These are phyloP conservation scores for Bovichtus diacanthus DNA, from an alignment of 2,797 vertebrate species.

Conservation along the genomic window DNA sequence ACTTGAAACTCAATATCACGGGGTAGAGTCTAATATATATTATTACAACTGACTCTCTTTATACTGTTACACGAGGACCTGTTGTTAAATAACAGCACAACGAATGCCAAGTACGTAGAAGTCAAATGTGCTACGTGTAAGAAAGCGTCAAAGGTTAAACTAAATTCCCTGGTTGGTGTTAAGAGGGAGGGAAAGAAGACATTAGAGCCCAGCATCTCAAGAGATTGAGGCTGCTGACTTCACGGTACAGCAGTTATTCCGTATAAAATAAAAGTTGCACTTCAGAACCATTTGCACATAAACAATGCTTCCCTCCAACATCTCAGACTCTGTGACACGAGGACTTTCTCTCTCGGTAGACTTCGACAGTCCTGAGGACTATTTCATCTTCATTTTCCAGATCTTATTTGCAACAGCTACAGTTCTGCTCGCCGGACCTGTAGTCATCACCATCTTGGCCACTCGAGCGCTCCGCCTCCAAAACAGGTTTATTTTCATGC, in stretches of 20 bases:
- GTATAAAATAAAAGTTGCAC: background rate
- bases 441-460: conserved; percentile 69
- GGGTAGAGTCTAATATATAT: too few relatives aligned
- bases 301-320: conserved; percentile 61
- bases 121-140: background rate
- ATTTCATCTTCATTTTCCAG: conserved; percentile 79
- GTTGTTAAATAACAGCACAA: background rate
- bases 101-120: background rate
- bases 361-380: conserved; percentile 77
- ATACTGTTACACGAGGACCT: background rate
- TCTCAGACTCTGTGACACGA: conserved; percentile 33
- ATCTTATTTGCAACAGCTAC: conserved; percentile 74
- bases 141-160: background rate
- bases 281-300: background rate
- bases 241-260: background rate
- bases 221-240: background rate
- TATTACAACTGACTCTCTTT: too few relatives aligned
- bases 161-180: background rate
- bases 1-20: too few relatives aligned
- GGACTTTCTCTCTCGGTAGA: conserved; percentile 73
- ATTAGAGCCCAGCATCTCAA: background rate
- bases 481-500: conserved; percentile 86
- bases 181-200: background rate
- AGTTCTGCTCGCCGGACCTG: conserved; percentile 69
- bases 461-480: conserved; percentile 72